These are phyloP conservation scores for Drosophila nannoptera DNA, from an alignment of 1,140 invertebrate genomes.

Conservation along the genomic window DNA sequence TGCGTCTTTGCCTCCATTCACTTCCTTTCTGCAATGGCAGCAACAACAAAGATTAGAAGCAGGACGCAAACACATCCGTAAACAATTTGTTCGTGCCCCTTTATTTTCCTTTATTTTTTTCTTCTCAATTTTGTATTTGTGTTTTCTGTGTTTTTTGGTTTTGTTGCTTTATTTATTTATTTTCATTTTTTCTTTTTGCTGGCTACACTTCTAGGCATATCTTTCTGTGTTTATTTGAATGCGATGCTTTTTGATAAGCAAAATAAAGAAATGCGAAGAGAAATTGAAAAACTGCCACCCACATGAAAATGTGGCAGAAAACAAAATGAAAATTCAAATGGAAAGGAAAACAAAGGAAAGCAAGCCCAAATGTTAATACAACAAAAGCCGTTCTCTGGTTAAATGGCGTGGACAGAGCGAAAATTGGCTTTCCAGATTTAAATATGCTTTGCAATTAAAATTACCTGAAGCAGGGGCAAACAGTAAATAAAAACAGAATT, in stretches of 20 bases:
- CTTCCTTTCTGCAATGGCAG: conserved; percentile 36
- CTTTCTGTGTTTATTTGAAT: conserved; percentile 54
- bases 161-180: conserved; percentile 3
- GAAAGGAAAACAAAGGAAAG: conserved; percentile 36
- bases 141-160: no score
- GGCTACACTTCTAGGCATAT: conserved; percentile 33
- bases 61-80: conserved; percentile 74
- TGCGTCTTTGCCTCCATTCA: conserved; percentile 33
- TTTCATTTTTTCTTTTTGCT: not conserved
- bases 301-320: conserved; percentile 22
- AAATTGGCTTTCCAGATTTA: conserved; percentile 23
- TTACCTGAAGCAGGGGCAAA: not conserved
- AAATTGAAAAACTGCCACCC: conserved; percentile 61
- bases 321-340: conserved; percentile 16
- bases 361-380: conserved; percentile 18
- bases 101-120: conserved; percentile 39
- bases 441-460: conserved; percentile 26
- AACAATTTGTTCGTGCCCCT: conserved; percentile 75
- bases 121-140: no score
- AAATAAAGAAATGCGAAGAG: conserved; percentile 68
- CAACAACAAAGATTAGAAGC: conserved; percentile 50
- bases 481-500: not conserved
- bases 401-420: conserved; percentile 22
- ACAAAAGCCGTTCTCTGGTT: conserved; percentile 27
- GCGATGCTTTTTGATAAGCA: conserved; percentile 61